Conservation (phyloP, 2,797 vertebrate genomes). For the Argentina silus region DNA sequence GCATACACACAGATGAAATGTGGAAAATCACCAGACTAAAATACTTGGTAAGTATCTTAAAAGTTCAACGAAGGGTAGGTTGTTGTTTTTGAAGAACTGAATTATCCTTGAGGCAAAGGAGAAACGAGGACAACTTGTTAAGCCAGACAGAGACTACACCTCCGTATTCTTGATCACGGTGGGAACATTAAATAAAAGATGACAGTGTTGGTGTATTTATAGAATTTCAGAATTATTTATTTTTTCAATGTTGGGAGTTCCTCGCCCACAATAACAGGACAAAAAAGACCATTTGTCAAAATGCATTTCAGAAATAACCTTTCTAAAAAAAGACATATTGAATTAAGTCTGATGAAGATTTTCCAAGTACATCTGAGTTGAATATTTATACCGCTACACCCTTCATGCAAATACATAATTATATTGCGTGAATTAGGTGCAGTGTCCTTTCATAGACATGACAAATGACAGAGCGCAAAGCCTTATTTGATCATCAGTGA, state of each 20-base stretch:
- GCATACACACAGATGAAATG: background rate
- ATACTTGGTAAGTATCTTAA: background rate
- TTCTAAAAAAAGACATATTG: constrained; percentile 28
- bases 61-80: background rate
- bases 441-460: background rate
- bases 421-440: constrained; percentile 10
- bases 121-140: constrained; percentile 18
- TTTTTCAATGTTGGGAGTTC: constrained; percentile 12
- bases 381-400: constrained; percentile 11
- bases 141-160: background rate
- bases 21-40: background rate
- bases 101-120: constrained; percentile 23
- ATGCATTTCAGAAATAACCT: constrained; percentile 13
- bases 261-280: background rate
- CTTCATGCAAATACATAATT: constrained; percentile 8
- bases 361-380: background rate
- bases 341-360: constrained; percentile 7
- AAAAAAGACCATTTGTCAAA: background rate
- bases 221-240: constrained; percentile 21
- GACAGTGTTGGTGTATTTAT: constrained; percentile 31
- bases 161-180: constrained; percentile 22
- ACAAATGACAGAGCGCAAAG: background rate
- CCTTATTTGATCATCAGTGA: background rate
- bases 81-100: constrained; percentile 20
- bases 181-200: constrained; percentile 31